Percentiles rank a stretch among this genome's conserved stretches.
These are phyloP conservation scores for Typhlichthys eigenmanni DNA, from an alignment of 2,797 vertebrate species.

Conservation along the genomic window DNA sequence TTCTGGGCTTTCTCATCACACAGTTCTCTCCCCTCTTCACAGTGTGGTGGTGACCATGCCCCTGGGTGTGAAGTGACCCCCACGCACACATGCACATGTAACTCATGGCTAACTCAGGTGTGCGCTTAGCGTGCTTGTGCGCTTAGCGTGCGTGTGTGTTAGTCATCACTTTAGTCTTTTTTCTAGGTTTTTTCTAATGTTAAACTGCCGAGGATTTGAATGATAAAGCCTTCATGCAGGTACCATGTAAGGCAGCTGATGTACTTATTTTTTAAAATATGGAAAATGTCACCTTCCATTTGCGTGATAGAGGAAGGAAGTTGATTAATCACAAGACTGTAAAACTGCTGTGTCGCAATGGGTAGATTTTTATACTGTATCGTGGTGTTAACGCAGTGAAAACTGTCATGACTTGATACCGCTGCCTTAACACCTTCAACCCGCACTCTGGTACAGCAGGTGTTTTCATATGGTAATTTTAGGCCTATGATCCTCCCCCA, in stretches of 20 bases:
- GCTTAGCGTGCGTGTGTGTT: too few species aligned
- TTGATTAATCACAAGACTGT: slow-evolving; percentile 19
- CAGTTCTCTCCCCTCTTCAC: slow-evolving; percentile 42
- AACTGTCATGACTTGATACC: too few species aligned
- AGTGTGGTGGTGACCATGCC: slow-evolving; percentile 52
- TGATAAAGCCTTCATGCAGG: too few species aligned
- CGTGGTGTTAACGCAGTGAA: neutral
- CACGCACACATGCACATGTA: neutral
- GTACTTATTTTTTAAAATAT: neutral
- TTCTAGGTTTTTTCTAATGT: too few species aligned
- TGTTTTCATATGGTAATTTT: too few species aligned
- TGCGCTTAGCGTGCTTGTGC: too few species aligned
- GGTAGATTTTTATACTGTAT: neutral
- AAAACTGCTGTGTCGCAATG: neutral
- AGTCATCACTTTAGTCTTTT: too few species aligned
- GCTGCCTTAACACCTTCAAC: too few species aligned
- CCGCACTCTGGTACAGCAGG: too few species aligned
- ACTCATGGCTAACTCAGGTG: too few species aligned
- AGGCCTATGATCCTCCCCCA: too few species aligned
- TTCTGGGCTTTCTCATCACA: slow-evolving; percentile 45
- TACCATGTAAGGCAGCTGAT: slow-evolving; percentile 1
- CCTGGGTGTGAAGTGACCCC: slow-evolving; percentile 54
- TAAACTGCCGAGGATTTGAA: too few species aligned
- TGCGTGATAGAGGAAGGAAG: slow-evolving; percentile 51
- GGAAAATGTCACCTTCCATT: slow-evolving; percentile 8